Base-by-base conservation (phyloP, 2,797 vertebrate species). In the Urosaurus nigricauda region DNA sequence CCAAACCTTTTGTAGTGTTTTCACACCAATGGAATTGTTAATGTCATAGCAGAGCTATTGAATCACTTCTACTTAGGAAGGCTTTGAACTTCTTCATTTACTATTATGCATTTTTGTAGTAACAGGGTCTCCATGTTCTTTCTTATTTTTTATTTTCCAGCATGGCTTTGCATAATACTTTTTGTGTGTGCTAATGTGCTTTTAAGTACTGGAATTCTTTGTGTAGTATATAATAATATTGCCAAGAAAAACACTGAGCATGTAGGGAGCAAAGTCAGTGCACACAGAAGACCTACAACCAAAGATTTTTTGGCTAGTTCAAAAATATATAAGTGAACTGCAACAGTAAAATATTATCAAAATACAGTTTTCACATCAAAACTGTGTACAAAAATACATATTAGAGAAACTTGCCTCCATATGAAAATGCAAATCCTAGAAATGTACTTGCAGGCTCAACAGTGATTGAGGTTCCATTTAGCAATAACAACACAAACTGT, bases 41-140 rank as follows among this genome's bases (percentile, higher is more conserved):
- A 88, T 79, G 35, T 19, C 82, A 88, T 71, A n/a, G 60, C 47
- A 88, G 21, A n/a, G 47, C n/a, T 88, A 88, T 79, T 58, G 80
- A 84, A 56, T 56, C 35, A 56, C 35, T 56, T 19, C 82, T 84
- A 17, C 37, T 84, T 82, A 70, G 29, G 74, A 35, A 40, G 19
- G 37, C 82, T 88, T 88, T 88, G 71, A 79, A 79, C 60, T 24
- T 88, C 29, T 71, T 88, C 87, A 56, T 71, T 88, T 35, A 51
- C 43, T 58, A 65, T 56, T 56, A 79, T 58, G 37, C 71, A 9
- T 79, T 7, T 43, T 79, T 47, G 75, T n/a, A 84, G 37, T 79
- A 19, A 77, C 65, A 29, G 53, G 83, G 40, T 79, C 73, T 43
- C 51, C 16, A 32, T 73, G 26, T 35, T 47, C 32, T 73, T 68